Evolutionary conservation across 2,797 vertebrate species (phyloP).

Genomic region (Naso thynnoides): DNA sequence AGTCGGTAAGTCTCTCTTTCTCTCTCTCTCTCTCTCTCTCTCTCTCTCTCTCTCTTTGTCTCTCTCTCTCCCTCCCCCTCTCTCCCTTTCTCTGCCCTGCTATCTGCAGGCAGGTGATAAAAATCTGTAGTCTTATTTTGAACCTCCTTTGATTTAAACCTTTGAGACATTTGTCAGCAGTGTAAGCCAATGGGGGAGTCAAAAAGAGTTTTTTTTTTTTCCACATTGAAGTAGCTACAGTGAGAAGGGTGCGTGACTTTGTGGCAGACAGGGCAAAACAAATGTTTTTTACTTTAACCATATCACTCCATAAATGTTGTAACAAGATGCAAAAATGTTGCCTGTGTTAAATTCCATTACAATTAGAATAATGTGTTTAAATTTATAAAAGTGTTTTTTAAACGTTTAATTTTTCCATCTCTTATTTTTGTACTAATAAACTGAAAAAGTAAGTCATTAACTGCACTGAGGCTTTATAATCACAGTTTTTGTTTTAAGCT

Average conservation of each 20-base stretch:
- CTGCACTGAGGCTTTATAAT: not conserved
- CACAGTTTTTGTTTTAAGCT: conserved; percentile 6
- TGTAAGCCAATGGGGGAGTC: conserved; percentile 77
- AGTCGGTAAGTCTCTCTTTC: too few relatives aligned
- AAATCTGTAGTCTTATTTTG: conserved; percentile 86
- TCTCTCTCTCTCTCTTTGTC: conserved; percentile 13
- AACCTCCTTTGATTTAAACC: conserved; percentile 84
- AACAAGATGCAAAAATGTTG: not conserved
- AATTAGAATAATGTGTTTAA: not conserved
- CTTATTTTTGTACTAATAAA: too few relatives aligned
- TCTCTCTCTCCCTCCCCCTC: conserved; percentile 18
- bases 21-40: conserved; percentile 18
- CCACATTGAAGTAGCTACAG: too few relatives aligned
- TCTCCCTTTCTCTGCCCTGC: conserved; percentile 33
- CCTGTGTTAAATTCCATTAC: not conserved
- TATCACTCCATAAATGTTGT: conserved; percentile 4
- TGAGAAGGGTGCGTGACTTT: conserved; percentile 55
- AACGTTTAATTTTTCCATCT: not conserved
- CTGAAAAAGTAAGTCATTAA: conserved; percentile 1
- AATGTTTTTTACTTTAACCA: conserved; percentile 43
- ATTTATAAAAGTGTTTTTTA: not conserved
- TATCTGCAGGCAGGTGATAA: conserved; percentile 81
- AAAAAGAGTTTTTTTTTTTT: too few relatives aligned
- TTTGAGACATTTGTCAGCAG: conserved; percentile 85
- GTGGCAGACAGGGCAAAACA: conserved; percentile 43